These are phyloP conservation scores for Cotesia glomerata DNA, from an alignment of 1,140 invertebrate species.

Conservation along the genomic window DNA sequence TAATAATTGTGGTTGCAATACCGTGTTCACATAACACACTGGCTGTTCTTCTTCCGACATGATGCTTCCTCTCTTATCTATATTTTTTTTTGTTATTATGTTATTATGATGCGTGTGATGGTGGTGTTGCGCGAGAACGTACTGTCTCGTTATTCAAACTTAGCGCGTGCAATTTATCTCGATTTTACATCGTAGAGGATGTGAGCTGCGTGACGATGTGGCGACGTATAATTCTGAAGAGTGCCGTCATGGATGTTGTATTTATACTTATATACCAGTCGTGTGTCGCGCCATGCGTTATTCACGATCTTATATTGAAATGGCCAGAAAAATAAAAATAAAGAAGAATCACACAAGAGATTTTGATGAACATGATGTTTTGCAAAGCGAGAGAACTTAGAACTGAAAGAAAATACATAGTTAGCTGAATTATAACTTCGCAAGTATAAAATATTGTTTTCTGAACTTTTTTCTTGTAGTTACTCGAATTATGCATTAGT, in stretches of 20 bases:
- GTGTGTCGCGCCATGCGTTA: slow-evolving; percentile 50
- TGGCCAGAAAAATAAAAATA: slow-evolving; percentile 26
- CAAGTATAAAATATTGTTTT: too few relatives aligned
- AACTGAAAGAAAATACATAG: too few relatives aligned
- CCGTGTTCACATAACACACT: too few relatives aligned
- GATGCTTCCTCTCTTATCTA: neutral
- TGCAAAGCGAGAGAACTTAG: too few relatives aligned
- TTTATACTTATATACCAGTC: neutral
- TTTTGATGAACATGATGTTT: too few relatives aligned
- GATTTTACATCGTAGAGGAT: slow-evolving; percentile 53
- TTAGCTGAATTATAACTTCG: too few relatives aligned
- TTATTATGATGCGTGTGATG: neutral
- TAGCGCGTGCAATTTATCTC: slow-evolving; percentile 55
- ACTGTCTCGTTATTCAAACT: slow-evolving; percentile 56
- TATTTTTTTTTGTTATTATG: neutral
- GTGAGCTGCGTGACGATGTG: slow-evolving; percentile 54
- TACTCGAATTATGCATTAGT: too few relatives aligned
- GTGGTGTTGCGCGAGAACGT: slow-evolving; percentile 6
- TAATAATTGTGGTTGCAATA: too few relatives aligned
- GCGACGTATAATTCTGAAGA: slow-evolving; percentile 12
- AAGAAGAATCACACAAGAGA: neutral
- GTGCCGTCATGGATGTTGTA: too few relatives aligned
- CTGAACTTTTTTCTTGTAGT: too few relatives aligned
- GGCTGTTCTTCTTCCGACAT: too few relatives aligned
- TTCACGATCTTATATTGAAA: slow-evolving; percentile 58